A percentile compares a stretch with the other conserved stretches of the same genome.
These are phyloP conservation scores for Rutilus rutilus DNA, from an alignment of 2,113 vertebrate species.

Conservation along the genomic window DNA sequence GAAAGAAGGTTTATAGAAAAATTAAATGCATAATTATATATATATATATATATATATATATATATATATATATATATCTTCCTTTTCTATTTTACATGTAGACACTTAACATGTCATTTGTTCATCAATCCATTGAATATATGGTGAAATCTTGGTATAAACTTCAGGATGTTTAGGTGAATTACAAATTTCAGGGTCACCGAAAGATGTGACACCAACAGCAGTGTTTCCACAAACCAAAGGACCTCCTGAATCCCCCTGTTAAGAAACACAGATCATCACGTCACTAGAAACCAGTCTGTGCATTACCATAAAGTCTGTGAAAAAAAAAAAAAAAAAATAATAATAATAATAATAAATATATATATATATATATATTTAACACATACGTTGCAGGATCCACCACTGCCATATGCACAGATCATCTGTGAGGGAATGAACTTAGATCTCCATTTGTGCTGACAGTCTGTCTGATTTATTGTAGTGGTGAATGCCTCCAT, in stretches of 20 bases:
- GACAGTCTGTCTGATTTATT: not conserved
- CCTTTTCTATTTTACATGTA: too few species aligned
- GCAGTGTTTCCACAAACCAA: not conserved
- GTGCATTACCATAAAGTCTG: not conserved
- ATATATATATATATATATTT: too few species aligned
- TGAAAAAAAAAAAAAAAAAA: too few species aligned
- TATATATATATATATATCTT: too few species aligned
- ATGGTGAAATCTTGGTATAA: constrained; percentile 27
- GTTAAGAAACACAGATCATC: not conserved
- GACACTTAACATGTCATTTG: not conserved
- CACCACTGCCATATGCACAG: not conserved
- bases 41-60: too few species aligned
- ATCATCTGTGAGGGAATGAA: constrained; percentile 28
- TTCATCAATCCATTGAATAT: constrained; percentile 25
- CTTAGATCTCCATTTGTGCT: not conserved
- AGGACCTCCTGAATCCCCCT: constrained; percentile 9
- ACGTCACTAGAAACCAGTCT: not conserved
- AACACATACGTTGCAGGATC: not conserved
- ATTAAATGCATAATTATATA: too few species aligned
- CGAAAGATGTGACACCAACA: not conserved
- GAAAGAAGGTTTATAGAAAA: not conserved
- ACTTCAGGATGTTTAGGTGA: not conserved
- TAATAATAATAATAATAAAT: too few species aligned
- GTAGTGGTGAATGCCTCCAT: not conserved
- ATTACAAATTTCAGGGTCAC: not conserved